Conservation (phyloP, 2,113 vertebrate genomes). For the Antechinus flavipes region DNA sequence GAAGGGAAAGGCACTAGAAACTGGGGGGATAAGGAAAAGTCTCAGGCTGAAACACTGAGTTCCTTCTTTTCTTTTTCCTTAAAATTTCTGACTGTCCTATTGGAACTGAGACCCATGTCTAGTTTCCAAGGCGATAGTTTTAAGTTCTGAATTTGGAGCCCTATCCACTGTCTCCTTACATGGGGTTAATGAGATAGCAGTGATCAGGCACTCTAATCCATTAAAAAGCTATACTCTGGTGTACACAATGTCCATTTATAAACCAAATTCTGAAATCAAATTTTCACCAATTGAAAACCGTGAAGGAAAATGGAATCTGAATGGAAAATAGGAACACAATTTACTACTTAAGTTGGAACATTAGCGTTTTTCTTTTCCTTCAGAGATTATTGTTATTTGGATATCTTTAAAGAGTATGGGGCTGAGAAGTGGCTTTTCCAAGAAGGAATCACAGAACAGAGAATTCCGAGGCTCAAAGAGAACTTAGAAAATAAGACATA, state of each 20-base stretch:
- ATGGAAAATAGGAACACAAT: neutral
- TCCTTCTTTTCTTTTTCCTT: neutral
- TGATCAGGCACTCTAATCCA: neutral
- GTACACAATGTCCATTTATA: neutral
- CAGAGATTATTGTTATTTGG: neutral
- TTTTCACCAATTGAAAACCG: neutral
- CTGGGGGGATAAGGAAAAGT: neutral
- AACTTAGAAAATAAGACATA: neutral
- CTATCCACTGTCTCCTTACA: neutral
- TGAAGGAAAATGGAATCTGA: slow-evolving; percentile 25
- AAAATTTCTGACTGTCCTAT: neutral
- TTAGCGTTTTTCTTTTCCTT: neutral
- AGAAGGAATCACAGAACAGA: neutral
- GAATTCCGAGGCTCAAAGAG: neutral
- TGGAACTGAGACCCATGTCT: neutral
- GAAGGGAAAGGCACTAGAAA: neutral
- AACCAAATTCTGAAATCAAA: neutral
- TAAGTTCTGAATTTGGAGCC: neutral
- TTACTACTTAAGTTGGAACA: neutral
- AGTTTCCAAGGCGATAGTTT: neutral
- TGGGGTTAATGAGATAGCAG: neutral
- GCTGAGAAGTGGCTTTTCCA: neutral
- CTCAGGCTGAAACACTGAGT: neutral
- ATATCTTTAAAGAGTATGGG: neutral
- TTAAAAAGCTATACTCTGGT: slow-evolving; percentile 3